phyloP scores from a whole-genome alignment of 1,140 invertebrate species.

The Tyrophagus putrescentiae region DNA sequence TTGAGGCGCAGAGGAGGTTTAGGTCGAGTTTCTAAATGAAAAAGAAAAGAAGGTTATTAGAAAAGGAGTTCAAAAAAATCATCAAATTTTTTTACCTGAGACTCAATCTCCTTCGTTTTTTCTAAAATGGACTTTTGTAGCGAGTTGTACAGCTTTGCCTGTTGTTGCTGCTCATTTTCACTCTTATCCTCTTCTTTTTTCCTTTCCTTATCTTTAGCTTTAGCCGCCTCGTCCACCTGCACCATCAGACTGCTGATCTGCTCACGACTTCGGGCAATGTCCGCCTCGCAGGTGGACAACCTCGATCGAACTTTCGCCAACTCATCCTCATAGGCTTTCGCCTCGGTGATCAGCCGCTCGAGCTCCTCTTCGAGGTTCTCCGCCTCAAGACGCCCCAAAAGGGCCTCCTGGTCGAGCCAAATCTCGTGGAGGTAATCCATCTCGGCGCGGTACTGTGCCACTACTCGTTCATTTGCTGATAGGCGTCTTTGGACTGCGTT shows the following conservation, averaged over 20 bases:
- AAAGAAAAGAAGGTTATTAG: constrained; percentile 22
- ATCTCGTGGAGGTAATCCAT: constrained; percentile 27
- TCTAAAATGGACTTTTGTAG: constrained; percentile 64
- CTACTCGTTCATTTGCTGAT: background rate
- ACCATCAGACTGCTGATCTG: constrained; percentile 43
- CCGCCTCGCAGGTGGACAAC: constrained; percentile 68
- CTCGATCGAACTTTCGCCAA: constrained; percentile 30
- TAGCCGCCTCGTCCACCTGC: constrained; percentile 28
- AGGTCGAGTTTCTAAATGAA: constrained; percentile 21
- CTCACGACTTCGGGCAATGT: constrained; percentile 70
- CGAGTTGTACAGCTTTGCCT: constrained; percentile 44
- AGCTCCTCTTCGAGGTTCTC: constrained; percentile 58
- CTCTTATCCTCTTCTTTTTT: too few relatives aligned
- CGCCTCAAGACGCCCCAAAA: constrained; percentile 44
- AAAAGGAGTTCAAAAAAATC: constrained; percentile 14
- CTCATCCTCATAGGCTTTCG: constrained; percentile 22
- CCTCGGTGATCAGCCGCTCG: constrained; percentile 58
- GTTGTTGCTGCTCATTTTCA: constrained; percentile 48
- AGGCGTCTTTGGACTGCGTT: background rate
- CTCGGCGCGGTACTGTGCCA: constrained; percentile 40
- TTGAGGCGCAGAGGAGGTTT: constrained; percentile 20
- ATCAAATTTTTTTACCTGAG: constrained; percentile 45
- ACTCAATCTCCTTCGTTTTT: constrained; percentile 59
- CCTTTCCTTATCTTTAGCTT: too few relatives aligned
- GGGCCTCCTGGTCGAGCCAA: constrained; percentile 40